Conservation (phyloP, 2,797 vertebrate species). For the Tokudaia muenninki region DNA sequence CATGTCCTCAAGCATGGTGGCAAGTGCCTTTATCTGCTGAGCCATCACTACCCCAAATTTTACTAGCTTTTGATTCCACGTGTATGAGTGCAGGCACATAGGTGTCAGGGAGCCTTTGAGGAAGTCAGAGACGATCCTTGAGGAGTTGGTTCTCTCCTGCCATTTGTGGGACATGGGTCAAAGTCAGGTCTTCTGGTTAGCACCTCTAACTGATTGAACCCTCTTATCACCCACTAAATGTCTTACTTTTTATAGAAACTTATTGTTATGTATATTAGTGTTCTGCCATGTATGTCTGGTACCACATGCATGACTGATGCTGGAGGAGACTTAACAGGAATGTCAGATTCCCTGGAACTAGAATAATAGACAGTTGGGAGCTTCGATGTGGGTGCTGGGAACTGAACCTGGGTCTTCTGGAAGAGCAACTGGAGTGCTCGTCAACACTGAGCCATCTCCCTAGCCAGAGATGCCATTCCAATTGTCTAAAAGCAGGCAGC, state of each 20-base stretch:
- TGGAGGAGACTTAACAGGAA: not conserved
- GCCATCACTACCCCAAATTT: too few species aligned
- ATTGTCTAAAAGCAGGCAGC: conserved; percentile 18
- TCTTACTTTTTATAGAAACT: conserved; percentile 16
- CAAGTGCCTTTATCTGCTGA: not conserved
- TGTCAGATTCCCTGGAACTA: not conserved
- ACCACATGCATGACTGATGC: not conserved
- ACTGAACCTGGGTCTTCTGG: not conserved
- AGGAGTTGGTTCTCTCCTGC: not conserved
- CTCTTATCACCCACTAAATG: not conserved
- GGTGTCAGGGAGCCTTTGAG: not conserved
- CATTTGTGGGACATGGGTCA: not conserved
- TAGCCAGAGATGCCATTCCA: not conserved
- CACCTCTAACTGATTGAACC: not conserved
- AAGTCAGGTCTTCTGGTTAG: not conserved
- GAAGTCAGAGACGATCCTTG: not conserved
- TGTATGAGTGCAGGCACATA: not conserved
- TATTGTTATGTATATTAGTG: not conserved
- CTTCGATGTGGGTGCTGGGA: not conserved
- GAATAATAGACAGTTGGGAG: not conserved
- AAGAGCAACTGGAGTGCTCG: not conserved
- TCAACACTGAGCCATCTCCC: not conserved
- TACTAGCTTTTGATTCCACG: not conserved
- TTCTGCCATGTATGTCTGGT: not conserved
- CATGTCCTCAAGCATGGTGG: not conserved